These are phyloP conservation scores for Sitophilus oryzae DNA, from an alignment of 1,140 invertebrate genomes.

Conservation along the genomic window DNA sequence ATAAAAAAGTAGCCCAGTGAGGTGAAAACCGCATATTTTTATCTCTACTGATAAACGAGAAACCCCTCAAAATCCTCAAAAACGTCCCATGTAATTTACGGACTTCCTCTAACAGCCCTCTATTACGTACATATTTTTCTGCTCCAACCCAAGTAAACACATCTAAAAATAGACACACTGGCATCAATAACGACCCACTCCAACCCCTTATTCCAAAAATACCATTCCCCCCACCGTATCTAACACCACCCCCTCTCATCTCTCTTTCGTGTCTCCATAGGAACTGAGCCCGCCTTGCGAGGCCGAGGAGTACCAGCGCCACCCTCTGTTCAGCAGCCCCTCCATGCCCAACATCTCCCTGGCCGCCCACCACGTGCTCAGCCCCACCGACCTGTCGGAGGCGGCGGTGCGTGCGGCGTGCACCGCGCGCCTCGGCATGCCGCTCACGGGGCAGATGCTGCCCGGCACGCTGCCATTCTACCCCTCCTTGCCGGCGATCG, in stretches of 20 bases:
- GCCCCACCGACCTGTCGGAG: conserved; percentile 60
- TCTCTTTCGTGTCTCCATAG: conserved; percentile 12
- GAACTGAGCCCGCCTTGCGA: conserved; percentile 38
- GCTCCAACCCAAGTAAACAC: too few relatives aligned
- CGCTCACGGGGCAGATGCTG: conserved; percentile 65
- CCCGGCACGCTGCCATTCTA: conserved; percentile 70
- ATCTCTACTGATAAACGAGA: too few relatives aligned
- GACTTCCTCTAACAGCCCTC: too few relatives aligned
- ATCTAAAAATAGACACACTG: too few relatives aligned
- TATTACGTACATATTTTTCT: too few relatives aligned
- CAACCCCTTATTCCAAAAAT: too few relatives aligned
- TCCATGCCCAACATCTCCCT: conserved; percentile 95
- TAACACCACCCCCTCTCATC: not conserved
- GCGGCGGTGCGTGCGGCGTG: conserved; percentile 70
- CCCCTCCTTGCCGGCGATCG: conserved; percentile 61
- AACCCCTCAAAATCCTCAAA: too few relatives aligned
- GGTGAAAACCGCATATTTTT: too few relatives aligned
- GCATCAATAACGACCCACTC: too few relatives aligned
- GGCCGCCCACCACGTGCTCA: conserved; percentile 46
- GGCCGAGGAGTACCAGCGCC: conserved; percentile 48
- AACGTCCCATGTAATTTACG: too few relatives aligned
- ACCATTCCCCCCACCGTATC: too few relatives aligned
- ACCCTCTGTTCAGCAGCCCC: conserved; percentile 83
- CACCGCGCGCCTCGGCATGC: conserved; percentile 65
- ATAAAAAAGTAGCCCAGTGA: too few relatives aligned